Evolutionary conservation across 2,797 vertebrate genomes (phyloP), one percentile per base, ranked within the genome.

Genomic region (Neosilurus hyrtlii): DNA sequence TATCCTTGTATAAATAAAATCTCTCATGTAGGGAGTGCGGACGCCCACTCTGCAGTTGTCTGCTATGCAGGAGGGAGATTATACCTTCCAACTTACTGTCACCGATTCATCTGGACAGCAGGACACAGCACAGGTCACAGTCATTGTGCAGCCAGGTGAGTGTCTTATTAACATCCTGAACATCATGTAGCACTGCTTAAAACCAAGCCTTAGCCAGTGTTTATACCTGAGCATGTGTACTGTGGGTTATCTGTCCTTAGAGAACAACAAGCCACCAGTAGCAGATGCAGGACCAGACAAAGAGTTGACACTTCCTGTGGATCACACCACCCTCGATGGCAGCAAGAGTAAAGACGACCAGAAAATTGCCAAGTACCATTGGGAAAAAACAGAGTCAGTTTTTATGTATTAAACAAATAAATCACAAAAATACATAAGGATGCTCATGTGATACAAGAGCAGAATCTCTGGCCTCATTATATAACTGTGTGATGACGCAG

Each of bases 251-350:
- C 1, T 66, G 12, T 24, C 74, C 5, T 68, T 90, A 99, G 98
- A 99, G 91, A 99, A 99, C 92, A 99, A 99, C 87, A 98, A 99
- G 81, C 94, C 98, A 0, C 98, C 98, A 2, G 91, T 92, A 81
- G 97, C 98, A 3, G 95, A 99, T 71, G 96, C 98, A 30, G 98
- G 98, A 70, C 98, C 98, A 26, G 97, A 99, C 91, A 99, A 99
- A 86, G 98, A 99, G 89, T 92, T 99, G 89, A 99, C 95, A 9
- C 94, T 98, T 82, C 98, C 98, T 0, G 94, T 99, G 16, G 98
- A 99, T 86, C 95, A 94, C 84, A 99, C 98, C 82, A 97, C 93
- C 14, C 92, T 99, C 89, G 97, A 99, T 68, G 98, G 97, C 89
- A 98, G 95, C 88, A 97, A 96, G 90, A 99, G 98, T 92, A 94